Base-by-base conservation (phyloP, 2,888 invertebrate genomes). In the Lepas anatifera region DNA sequence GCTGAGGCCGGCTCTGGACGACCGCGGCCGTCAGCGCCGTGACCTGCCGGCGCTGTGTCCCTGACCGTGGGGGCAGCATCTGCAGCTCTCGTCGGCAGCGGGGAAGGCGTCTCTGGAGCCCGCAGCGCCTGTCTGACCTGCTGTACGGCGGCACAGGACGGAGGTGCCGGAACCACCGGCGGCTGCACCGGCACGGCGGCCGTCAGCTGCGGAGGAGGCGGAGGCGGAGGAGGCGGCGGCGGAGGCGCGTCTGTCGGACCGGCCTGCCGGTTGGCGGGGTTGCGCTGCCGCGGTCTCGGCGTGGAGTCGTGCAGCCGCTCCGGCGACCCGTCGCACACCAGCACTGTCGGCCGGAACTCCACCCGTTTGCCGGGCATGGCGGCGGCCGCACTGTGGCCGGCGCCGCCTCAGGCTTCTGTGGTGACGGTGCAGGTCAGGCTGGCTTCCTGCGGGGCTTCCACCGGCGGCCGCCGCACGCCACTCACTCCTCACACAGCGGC, bases 241-340 rank as follows among this genome's bases (percentile, higher is more conserved):
- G 32, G 32, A 16, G 32, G 32, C 1, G 58, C 32, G 7, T n/a
- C 32, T 8, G 8, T 27, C 29, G 16, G 52, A 27, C 29, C 29
- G 29, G 16, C 29, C 58, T 58, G 58, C 18, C 58, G 58, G 0
- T 7, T 32, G 58, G 32, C 25, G 25, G 58, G 32, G 58, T 10
- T 58, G 32, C 58, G 58, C 32, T 29, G 58, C 4, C 58, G 58
- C 58, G 58, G 58, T 32, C 58, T 29, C 32, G 58, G 58, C 58
- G 58, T 58, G 32, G 58, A 58, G 58, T 58, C 58, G 32, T 58
- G 58, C 32, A 58, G 58, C 18, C 58, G 58, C 58, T 58, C 58
- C 22, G 58, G 58, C 29, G 58, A 58, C 18, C 58, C 58, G 32
- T 58, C 58, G 18, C 58, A 58, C 32, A 58, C 58, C 22, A 58